Conservation (phyloP, 2,888 invertebrate genomes). For the Bimastos eiseni region DNA sequence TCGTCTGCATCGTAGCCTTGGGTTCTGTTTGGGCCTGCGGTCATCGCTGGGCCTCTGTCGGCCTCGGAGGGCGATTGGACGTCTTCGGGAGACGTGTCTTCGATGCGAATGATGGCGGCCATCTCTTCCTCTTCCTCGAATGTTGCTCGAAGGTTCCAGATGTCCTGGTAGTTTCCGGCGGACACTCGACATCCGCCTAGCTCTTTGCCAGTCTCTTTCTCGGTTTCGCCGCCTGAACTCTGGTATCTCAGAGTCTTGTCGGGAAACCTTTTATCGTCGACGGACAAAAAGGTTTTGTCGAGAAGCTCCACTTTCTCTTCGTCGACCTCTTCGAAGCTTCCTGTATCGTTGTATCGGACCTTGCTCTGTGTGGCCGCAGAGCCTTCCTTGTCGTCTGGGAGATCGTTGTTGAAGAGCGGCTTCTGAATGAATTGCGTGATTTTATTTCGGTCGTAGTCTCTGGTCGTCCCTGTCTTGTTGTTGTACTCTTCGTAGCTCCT, state of each 20-base stretch:
- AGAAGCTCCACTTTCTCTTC: constrained; percentile 39
- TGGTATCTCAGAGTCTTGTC: background rate
- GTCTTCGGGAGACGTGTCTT: constrained; percentile 6
- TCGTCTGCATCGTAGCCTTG: background rate
- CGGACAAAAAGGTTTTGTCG: background rate
- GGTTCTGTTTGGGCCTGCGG: background rate
- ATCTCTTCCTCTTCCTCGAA: constrained; percentile 62
- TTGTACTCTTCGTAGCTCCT: constrained; percentile 53
- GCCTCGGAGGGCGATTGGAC: background rate
- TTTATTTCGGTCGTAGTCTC: constrained; percentile 54
- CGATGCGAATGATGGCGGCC: background rate
- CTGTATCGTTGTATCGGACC: constrained; percentile 61
- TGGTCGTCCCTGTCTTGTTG: background rate
- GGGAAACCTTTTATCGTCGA: background rate
- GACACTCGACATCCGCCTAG: background rate
- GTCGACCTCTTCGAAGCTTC: constrained; percentile 64
- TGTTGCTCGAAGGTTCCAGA: constrained; percentile 65
- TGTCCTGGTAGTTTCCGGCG: constrained; percentile 56
- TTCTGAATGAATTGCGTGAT: constrained; percentile 57
- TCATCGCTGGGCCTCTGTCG: background rate
- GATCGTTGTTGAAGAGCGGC: constrained; percentile 54
- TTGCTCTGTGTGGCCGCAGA: background rate
- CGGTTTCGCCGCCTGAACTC: background rate
- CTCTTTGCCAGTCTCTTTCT: background rate
- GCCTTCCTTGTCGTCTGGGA: constrained; percentile 45